phyloP scores from a whole-genome alignment of 2,888 invertebrate species.

The Apocheima hispidaria region DNA sequence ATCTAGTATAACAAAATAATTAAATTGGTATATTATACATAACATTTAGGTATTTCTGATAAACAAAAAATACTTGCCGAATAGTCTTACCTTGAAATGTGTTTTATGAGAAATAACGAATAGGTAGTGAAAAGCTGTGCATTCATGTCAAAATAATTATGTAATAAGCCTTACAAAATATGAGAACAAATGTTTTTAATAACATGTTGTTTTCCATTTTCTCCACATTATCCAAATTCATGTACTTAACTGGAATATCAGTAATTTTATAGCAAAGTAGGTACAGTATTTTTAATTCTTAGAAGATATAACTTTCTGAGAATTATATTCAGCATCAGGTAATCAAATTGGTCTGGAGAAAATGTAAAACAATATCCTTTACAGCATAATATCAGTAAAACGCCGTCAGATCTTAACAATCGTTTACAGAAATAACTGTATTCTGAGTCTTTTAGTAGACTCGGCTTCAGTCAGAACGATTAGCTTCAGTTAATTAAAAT shows the following conservation, averaged over 20 bases:
- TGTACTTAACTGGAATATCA: neutral
- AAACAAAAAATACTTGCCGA: conserved; percentile 47
- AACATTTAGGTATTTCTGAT: conserved; percentile 13
- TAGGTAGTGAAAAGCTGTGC: neutral
- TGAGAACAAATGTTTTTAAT: neutral
- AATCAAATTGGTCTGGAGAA: neutral
- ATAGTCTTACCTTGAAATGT: conserved; percentile 41
- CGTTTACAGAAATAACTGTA: no score
- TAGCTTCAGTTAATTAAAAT: no score
- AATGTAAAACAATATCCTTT: neutral
- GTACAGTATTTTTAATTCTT: neutral
- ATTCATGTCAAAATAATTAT: neutral
- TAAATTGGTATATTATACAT: conserved; percentile 30
- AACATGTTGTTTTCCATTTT: neutral
- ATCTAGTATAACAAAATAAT: conserved; percentile 64
- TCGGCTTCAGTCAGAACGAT: no score
- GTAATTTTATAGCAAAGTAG: no score
- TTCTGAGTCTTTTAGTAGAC: no score
- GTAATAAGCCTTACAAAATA: neutral
- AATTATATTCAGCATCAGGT: no score
- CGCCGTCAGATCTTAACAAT: neutral
- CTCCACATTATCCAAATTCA: neutral
- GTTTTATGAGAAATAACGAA: neutral
- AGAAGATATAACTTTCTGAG: no score
- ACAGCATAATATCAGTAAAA: neutral